Percentiles rank a stretch among this genome's conserved stretches.
These are phyloP conservation scores for Acleris cristana DNA, from an alignment of 2,888 invertebrate species.

Conservation along the genomic window DNA sequence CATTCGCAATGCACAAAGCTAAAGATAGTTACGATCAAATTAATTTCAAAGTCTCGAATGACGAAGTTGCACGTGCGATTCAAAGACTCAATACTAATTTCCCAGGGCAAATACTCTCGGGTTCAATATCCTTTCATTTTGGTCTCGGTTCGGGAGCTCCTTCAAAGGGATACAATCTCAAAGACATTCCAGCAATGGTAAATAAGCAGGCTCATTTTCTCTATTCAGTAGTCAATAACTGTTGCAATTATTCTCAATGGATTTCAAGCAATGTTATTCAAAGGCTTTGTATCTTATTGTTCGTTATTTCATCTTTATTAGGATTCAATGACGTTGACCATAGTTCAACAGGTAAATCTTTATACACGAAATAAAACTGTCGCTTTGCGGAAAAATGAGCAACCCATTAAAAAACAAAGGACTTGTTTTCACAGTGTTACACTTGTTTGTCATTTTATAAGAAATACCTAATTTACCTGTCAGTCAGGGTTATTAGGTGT, in stretches of 20 bases:
- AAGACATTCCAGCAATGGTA: conserved; percentile 14
- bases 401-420: no score
- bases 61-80: neutral
- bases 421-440: no score
- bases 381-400: no score
- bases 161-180: conserved; percentile 11
- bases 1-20: neutral
- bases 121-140: conserved; percentile 11
- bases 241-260: conserved; percentile 8
- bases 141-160: neutral
- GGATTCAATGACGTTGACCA: no score
- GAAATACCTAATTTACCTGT: no score
- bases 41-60: neutral
- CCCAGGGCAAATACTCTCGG: conserved; percentile 1
- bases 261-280: neutral
- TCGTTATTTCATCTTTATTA: neutral
- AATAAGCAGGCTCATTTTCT: conserved; percentile 14
- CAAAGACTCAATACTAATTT: conserved; percentile 7
- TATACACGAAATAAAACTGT: no score
- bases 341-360: no score
- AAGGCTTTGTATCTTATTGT: neutral
- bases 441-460: no score
- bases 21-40: neutral
- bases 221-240: conserved; percentile 8
- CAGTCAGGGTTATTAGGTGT: no score